These are phyloP conservation scores for Mizuhopecten yessoensis DNA, from an alignment of 1,140 invertebrate genomes.

Conservation along the genomic window DNA sequence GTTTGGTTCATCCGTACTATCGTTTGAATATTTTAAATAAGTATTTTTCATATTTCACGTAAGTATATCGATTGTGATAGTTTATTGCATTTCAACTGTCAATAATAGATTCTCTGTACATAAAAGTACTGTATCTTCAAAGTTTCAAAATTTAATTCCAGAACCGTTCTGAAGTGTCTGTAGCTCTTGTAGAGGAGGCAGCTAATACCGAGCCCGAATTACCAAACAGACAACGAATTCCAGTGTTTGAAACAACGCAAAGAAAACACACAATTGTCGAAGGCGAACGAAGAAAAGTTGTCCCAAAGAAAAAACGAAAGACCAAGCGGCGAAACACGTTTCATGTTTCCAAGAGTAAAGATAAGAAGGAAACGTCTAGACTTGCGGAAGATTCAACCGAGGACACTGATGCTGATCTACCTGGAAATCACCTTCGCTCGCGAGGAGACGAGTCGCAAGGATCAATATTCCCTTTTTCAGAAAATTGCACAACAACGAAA, in stretches of 20 bases:
- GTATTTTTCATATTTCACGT: too few species aligned
- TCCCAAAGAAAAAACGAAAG: not conserved
- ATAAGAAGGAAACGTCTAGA: not conserved
- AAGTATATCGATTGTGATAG: too few species aligned
- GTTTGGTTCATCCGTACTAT: too few species aligned
- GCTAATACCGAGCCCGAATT: not conserved
- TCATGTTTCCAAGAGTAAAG: not conserved
- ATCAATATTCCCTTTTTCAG: not conserved
- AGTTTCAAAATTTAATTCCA: not conserved
- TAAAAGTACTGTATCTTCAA: too few species aligned
- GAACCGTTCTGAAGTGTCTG: not conserved
- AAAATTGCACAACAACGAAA: not conserved
- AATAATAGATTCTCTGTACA: too few species aligned
- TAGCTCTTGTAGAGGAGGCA: not conserved
- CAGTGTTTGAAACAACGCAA: not conserved
- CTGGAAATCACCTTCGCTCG: not conserved
- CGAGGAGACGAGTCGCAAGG: too few species aligned
- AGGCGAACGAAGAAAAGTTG: not conserved
- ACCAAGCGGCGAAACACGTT: not conserved
- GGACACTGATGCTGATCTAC: not conserved
- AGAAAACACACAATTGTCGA: not conserved
- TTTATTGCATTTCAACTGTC: too few species aligned
- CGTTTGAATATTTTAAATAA: too few species aligned
- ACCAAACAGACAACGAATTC: not conserved
- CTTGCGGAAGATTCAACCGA: not conserved